Evolutionary conservation across 2,797 vertebrate genomes (phyloP).

Genomic region (Chelmon rostratus): DNA sequence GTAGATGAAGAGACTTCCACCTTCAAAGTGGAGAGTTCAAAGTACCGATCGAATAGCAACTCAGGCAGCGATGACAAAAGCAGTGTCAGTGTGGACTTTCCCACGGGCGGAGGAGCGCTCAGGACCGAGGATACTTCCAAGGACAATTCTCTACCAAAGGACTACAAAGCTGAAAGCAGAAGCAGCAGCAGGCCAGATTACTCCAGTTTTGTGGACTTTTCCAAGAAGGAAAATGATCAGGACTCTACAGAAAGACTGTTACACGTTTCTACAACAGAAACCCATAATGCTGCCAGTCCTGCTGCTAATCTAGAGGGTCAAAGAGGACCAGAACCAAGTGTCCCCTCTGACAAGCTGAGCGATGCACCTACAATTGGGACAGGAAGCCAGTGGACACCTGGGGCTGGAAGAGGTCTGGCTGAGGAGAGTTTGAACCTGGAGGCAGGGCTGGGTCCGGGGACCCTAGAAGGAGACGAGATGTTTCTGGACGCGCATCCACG

Average conservation of each 20-base stretch:
- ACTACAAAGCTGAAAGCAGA: constrained; percentile 57
- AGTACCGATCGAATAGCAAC: constrained; percentile 34
- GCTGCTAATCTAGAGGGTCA: constrained; percentile 26
- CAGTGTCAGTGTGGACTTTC: constrained; percentile 37
- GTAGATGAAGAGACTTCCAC: constrained; percentile 42
- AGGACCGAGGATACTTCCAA: constrained; percentile 55
- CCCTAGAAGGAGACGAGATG: constrained; percentile 77
- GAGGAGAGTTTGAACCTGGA: constrained; percentile 40
- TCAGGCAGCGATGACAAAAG: constrained; percentile 48
- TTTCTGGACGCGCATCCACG: constrained; percentile 85
- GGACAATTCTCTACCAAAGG: constrained; percentile 58
- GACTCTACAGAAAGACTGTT: constrained; percentile 35
- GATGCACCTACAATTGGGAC: neutral
- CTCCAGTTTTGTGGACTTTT: constrained; percentile 40
- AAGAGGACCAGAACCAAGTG: constrained; percentile 41
- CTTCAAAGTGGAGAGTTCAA: constrained; percentile 48
- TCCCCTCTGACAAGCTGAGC: constrained; percentile 29
- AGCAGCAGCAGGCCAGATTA: constrained; percentile 38
- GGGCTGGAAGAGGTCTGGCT: neutral
- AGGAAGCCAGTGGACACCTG: constrained; percentile 16
- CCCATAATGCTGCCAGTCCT: constrained; percentile 26
- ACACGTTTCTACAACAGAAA: constrained; percentile 27
- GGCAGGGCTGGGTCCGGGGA: constrained; percentile 43
- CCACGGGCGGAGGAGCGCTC: constrained; percentile 46
- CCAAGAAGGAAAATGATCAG: constrained; percentile 31